Base-by-base conservation (phyloP, 2,113 vertebrate genomes). In the Pachypanchax playfairii region DNA sequence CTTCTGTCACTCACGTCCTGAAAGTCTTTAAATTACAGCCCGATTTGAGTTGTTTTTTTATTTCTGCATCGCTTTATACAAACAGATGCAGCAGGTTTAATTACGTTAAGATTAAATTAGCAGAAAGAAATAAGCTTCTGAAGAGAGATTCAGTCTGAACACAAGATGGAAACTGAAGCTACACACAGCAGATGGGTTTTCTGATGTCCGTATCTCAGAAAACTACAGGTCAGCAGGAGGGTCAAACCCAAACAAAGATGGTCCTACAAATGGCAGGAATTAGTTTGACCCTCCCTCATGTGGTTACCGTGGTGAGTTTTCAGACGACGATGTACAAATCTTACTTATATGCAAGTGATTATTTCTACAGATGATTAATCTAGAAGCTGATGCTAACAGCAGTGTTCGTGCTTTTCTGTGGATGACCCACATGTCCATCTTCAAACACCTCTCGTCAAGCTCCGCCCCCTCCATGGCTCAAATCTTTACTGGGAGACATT, bases 171-270 rank as follows among this genome's bases (percentile, higher is more conserved):
- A 42, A 8, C 15, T 46, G 7, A 57, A 54, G 33, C 29, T 70
- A 15, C 52, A 53, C 50, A 22, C 14, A 88, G 75, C 88, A 90
- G 88, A 79, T 84, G 82, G 70, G 63, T 70, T 63, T 71, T 70
- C 79, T 85, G 84, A 86, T 75, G 75, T 70, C 81, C 76, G 77
- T 85, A 89, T 88, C 80, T 82, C 87, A 87, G 86, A 88, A 88
- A 86, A 85, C 84, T 83, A 75, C 68, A 89, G 92, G 91, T 92
- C 92, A 93, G 87, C 61, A 84, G 77, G 83, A 79, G 82, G 88
- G 92, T 93, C 92, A 91, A 75, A 56, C 72, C 50, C 17, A 79
- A 89, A 94, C 92, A 93, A 93, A 92, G 90, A 86, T 91, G 89
- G 82, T 84, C 89, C 88, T 89, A 88, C 89, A 92, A 90, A 93